Conservation (phyloP, 2,797 vertebrate genomes). For the Artibeus jamaicensis region DNA sequence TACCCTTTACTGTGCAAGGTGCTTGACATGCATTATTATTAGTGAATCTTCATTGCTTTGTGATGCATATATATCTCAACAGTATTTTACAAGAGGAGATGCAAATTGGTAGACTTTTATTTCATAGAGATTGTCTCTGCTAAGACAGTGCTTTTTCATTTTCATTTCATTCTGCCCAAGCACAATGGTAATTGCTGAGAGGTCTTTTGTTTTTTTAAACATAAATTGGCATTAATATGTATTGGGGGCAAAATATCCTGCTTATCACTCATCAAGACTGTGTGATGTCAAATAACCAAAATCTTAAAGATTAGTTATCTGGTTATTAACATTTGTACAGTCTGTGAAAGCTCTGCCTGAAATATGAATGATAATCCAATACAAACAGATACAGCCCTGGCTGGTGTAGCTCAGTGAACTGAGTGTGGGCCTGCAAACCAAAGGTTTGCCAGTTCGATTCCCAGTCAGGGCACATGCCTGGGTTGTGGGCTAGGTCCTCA, state of each 20-base stretch:
- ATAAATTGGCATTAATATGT: neutral
- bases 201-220: neutral
- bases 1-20: neutral
- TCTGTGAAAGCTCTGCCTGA: neutral
- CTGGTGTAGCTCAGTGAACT: too few species aligned
- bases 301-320: conserved; percentile 24
- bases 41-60: neutral
- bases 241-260: conserved; percentile 15
- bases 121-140: neutral
- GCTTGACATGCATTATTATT: neutral
- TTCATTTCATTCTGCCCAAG: neutral
- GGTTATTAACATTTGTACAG: neutral
- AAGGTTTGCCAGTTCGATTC: too few species aligned
- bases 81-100: neutral
- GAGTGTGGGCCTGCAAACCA: too few species aligned
- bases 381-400: neutral
- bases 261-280: conserved; percentile 2
- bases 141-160: conserved; percentile 16
- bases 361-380: neutral
- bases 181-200: neutral
- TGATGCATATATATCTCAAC: neutral
- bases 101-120: neutral
- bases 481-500: too few species aligned
- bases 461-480: too few species aligned
- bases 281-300: neutral